Evolutionary conservation across 2,797 vertebrate species (phyloP), one percentile per base, ranked within the genome.

Genomic region (Sphaeramia orbicularis): DNA sequence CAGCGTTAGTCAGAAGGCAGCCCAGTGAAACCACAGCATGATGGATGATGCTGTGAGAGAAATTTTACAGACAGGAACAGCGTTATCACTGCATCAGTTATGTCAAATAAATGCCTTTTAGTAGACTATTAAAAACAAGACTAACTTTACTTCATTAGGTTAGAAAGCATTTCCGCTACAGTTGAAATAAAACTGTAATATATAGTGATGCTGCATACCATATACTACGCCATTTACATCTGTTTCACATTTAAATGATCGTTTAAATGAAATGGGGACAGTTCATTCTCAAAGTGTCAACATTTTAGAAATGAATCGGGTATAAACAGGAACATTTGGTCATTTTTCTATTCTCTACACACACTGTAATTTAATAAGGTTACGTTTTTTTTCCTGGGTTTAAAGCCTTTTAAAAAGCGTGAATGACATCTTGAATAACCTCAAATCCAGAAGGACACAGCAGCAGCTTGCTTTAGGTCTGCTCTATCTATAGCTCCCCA

Each of bases 1-100:
- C 37, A 10, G 27, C 57, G 51, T 75, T 58, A 58, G 54, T 76
- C 64, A 68, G 55, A 16, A 57, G 65, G 56, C 54, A 19, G 55
- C 15, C 14, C 49, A 15, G 50, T 69, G 62, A 77, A 67, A 67
- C 64, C 61, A 27, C 69, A 56, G 54, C 2, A 0, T 64, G 74
- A 76, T 47, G 67, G 66, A 73, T 52, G 66, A 63, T 14, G 19
- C 54, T 14, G 16, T 10, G 1, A 37, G 41, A 60, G 61, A 54
- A 59, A 7, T 10, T 61, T 41, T 19, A 14, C 10, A 13, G 54
- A 66, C 41, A 19, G 4, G 37, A 13, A 24, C 47, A 11, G n/a
- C 16, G 37, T 6, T 7, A 12, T 10, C 1, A 18, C 8, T 42
- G 40, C n/a, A 10, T 35, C 9, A 10, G 3, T 12, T 40, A 12